These are phyloP conservation scores for Pomacea canaliculata DNA, from an alignment of 2,888 invertebrate genomes.

Conservation along the genomic window DNA sequence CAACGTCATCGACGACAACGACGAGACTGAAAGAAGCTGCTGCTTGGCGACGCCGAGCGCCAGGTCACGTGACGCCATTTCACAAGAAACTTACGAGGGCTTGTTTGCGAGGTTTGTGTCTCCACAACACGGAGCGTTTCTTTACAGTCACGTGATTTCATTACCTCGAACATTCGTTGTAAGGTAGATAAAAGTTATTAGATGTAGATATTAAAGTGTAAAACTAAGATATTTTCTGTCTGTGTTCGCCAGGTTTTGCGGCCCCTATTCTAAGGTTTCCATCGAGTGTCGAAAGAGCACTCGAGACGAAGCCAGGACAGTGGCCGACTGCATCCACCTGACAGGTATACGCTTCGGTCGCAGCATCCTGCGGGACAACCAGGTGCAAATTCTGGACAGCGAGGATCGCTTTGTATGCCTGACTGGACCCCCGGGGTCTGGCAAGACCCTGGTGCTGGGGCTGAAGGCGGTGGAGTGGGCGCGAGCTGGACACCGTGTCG, in stretches of 20 bases:
- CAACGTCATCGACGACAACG: not conserved
- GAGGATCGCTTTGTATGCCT: constrained; percentile 6
- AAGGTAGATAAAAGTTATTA: no score
- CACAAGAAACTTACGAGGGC: not conserved
- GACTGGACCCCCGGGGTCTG: constrained; percentile 7
- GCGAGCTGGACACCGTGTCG: constrained; percentile 4
- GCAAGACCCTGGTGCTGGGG: constrained; percentile 19
- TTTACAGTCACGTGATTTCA: no score
- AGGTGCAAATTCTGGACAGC: constrained; percentile 13
- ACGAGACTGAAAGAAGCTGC: no score
- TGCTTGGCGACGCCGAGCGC: not conserved
- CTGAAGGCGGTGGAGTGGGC: constrained; percentile 22
- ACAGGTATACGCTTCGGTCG: constrained; percentile 17
- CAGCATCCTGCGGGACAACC: constrained; percentile 13
- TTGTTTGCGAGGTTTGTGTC: not conserved
- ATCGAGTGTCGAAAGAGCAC: not conserved
- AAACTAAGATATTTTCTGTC: no score
- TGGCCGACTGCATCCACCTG: constrained; percentile 19
- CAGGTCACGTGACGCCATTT: not conserved
- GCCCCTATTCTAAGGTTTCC: not conserved
- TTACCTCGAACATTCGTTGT: no score
- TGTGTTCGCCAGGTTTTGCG: constrained; percentile 14
- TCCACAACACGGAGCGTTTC: not conserved
- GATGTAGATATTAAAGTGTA: no score
- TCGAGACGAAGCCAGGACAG: not conserved